Evolutionary conservation across 2,113 vertebrate species (phyloP).

Genomic region (Phyllopteryx taeniolatus): DNA sequence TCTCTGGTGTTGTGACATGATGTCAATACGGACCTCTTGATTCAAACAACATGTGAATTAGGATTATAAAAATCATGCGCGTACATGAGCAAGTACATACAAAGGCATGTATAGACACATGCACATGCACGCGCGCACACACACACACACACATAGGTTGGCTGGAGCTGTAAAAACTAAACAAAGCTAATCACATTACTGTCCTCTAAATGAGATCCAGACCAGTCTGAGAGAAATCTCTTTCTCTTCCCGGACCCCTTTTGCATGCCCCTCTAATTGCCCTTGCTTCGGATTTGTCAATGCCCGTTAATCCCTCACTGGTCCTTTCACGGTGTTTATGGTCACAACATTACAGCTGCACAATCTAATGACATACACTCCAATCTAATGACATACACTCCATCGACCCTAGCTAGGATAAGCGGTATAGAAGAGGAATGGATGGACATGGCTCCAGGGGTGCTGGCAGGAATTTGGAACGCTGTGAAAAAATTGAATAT

Average conservation of each 20-base stretch:
- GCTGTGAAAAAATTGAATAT: background rate
- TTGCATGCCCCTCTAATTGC: background rate
- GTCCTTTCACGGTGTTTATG: slow-evolving; percentile 14
- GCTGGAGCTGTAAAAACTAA: slow-evolving; percentile 76
- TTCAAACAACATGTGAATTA: slow-evolving; percentile 3
- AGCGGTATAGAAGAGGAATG: background rate
- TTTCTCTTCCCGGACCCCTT: slow-evolving; percentile 13
- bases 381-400: slow-evolving; percentile 15
- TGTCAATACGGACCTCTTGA: background rate
- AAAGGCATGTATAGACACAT: background rate
- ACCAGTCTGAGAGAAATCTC: slow-evolving; percentile 45
- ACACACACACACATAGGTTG: slow-evolving; percentile 7
- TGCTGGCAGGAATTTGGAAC: background rate
- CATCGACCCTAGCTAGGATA: background rate
- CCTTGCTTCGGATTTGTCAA: background rate
- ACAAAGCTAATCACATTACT: slow-evolving; percentile 79
- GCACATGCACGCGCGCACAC: slow-evolving; percentile 11
- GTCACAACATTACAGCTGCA: background rate
- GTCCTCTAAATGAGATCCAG: slow-evolving; percentile 74
- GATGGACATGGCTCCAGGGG: background rate
- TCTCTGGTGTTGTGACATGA: background rate
- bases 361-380: slow-evolving; percentile 15
- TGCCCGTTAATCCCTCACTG: background rate
- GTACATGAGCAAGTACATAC: background rate
- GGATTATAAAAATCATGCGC: background rate